These are phyloP conservation scores for Antheraea assamensis DNA, from an alignment of 2,888 invertebrate genomes.

Conservation along the genomic window DNA sequence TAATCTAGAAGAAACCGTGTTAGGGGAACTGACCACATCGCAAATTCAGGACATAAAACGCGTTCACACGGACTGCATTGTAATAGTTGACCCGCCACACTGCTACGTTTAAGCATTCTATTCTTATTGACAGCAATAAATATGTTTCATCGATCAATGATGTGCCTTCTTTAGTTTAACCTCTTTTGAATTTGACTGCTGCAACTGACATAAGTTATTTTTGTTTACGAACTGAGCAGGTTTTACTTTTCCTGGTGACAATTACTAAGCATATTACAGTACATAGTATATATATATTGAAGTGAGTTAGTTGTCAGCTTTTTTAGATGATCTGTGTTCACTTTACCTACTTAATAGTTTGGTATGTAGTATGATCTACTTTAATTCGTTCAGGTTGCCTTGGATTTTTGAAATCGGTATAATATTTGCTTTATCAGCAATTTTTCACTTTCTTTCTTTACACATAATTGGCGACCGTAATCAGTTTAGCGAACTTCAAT, in stretches of 20 bases:
- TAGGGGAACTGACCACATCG: slow-evolving; percentile 56
- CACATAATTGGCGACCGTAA: no score
- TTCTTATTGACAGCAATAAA: slow-evolving; percentile 39
- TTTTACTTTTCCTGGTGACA: neutral
- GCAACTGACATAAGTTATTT: neutral
- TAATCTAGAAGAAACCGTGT: slow-evolving; percentile 44
- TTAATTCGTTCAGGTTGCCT: no score
- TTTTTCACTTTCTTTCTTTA: no score
- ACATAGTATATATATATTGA: neutral
- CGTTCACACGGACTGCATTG: slow-evolving; percentile 64
- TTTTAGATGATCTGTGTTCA: neutral
- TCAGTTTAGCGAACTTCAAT: no score
- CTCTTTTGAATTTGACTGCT: neutral
- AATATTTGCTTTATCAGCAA: no score
- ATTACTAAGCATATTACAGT: neutral
- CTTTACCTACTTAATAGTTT: neutral
- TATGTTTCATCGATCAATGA: slow-evolving; percentile 13
- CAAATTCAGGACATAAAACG: slow-evolving; percentile 59
- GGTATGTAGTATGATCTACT: neutral
- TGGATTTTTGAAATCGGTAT: no score
- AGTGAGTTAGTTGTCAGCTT: neutral
- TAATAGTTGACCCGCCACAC: slow-evolving; percentile 50
- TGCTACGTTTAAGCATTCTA: slow-evolving; percentile 55
- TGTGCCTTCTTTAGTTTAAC: neutral
- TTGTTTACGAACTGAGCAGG: neutral